phyloP scores from a whole-genome alignment of 2,888 invertebrate species.

The Drosophila basisetae region DNA sequence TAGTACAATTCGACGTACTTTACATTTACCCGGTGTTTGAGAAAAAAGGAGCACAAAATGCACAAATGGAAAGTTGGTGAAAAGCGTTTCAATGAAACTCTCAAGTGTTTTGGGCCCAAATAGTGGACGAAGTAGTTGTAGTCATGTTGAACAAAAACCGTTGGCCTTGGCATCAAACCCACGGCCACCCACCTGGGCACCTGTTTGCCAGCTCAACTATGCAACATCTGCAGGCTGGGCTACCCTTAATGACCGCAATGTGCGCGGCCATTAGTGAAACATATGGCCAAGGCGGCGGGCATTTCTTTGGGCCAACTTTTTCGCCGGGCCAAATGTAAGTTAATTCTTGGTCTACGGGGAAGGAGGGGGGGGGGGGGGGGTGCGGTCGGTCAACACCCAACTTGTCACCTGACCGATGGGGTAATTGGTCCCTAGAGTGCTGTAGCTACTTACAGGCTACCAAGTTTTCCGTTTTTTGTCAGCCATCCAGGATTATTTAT shows the following conservation, averaged over 20 bases:
- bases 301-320: slow-evolving; percentile 68
- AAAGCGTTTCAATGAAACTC: slow-evolving; percentile 28
- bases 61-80: slow-evolving; percentile 23
- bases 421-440: slow-evolving; percentile 77
- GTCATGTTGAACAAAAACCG: slow-evolving; percentile 23
- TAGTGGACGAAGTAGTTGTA: slow-evolving; percentile 16
- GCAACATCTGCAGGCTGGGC: slow-evolving; percentile 49
- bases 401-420: slow-evolving; percentile 63
- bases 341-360: slow-evolving; percentile 68
- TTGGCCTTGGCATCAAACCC: background rate
- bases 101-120: slow-evolving; percentile 23
- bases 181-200: slow-evolving; percentile 37
- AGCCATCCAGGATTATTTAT: slow-evolving; percentile 72
- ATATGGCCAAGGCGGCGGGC: slow-evolving; percentile 60
- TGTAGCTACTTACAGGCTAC: slow-evolving; percentile 73
- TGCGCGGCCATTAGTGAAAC: slow-evolving; percentile 78
- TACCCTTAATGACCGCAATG: slow-evolving; percentile 75
- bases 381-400: slow-evolving; percentile 52
- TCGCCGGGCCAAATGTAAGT: slow-evolving; percentile 63
- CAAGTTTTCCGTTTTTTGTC: slow-evolving; percentile 45
- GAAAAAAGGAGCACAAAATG: background rate
- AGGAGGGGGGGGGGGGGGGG: too few relatives aligned
- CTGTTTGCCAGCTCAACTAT: slow-evolving; percentile 16
- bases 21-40: background rate
- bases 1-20: background rate